Percentiles rank a stretch among this genome's conserved stretches.
Evolutionary conservation across 2,888 invertebrate genomes (phyloP).

Genomic region (Selenia dentaria): DNA sequence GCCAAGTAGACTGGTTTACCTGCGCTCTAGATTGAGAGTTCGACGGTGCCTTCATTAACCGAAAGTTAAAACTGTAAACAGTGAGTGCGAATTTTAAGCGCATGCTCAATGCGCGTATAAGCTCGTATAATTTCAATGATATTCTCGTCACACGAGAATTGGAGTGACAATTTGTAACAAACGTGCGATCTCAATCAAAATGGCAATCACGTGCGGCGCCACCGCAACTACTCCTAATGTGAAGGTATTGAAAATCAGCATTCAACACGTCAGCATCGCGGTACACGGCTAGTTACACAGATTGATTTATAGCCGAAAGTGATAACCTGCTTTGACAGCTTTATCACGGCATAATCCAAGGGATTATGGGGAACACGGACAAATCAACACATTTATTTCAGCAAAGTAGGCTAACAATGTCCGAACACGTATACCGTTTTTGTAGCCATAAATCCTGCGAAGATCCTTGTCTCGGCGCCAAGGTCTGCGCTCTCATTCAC

Average conservation of each 20-base stretch:
- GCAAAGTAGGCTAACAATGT: slow-evolving; percentile 39
- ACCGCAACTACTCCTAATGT: slow-evolving; percentile 71
- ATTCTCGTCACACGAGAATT: slow-evolving; percentile 72
- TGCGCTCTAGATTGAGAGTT: slow-evolving; percentile 69
- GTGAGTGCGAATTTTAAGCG: slow-evolving; percentile 21
- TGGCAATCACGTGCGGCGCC: slow-evolving; percentile 75
- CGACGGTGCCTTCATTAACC: slow-evolving; percentile 70
- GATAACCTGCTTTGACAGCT: slow-evolving; percentile 47
- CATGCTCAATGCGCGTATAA: slow-evolving; percentile 20
- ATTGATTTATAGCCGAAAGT: slow-evolving; percentile 56
- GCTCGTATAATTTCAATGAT: slow-evolving; percentile 27
- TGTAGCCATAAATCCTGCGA: slow-evolving; percentile 62
- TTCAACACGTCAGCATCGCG: slow-evolving; percentile 52
- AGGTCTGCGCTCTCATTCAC: slow-evolving; percentile 77
- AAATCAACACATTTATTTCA: slow-evolving; percentile 36
- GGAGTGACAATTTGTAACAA: slow-evolving; percentile 76
- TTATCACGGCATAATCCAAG: slow-evolving; percentile 41
- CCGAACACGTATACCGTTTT: slow-evolving; percentile 50
- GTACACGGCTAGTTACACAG: slow-evolving; percentile 55
- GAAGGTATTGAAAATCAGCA: slow-evolving; percentile 74
- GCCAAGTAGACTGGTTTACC: slow-evolving; percentile 67
- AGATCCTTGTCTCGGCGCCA: slow-evolving; percentile 66
- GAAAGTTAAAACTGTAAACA: slow-evolving; percentile 42
- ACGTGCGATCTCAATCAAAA: slow-evolving; percentile 73
- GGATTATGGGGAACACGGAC: slow-evolving; percentile 36